These are phyloP conservation scores for Salvator merianae DNA, from an alignment of 2,113 vertebrate species.

Conservation along the genomic window DNA sequence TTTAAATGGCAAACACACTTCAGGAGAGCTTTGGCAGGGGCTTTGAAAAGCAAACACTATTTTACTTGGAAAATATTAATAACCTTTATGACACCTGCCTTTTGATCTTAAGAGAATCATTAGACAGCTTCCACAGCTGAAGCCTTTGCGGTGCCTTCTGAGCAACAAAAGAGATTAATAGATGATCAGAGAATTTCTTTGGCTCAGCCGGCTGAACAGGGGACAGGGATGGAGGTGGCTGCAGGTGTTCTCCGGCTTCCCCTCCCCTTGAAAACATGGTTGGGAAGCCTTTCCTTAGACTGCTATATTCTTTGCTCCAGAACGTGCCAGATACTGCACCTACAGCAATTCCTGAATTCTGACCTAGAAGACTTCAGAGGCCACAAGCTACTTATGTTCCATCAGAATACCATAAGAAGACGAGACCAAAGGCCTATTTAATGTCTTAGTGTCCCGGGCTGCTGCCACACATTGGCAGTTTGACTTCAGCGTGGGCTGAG, in stretches of 20 bases:
- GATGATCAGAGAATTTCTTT: conserved; percentile 28
- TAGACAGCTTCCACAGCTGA: conserved; percentile 18
- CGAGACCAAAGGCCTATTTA: background rate
- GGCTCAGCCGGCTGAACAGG: background rate
- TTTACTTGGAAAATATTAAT: conserved; percentile 54
- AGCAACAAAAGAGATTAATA: conserved; percentile 40
- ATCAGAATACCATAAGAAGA: background rate
- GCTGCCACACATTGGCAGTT: too few species aligned
- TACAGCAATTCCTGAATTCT: background rate
- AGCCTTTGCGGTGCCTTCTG: conserved; percentile 6
- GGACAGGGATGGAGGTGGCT: background rate
- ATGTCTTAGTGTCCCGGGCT: too few species aligned
- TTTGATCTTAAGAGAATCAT: conserved; percentile 59
- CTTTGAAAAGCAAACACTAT: conserved; percentile 62
- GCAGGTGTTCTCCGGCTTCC: background rate
- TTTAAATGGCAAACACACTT: conserved; percentile 36
- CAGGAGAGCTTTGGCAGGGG: conserved; percentile 51
- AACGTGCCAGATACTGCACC: background rate
- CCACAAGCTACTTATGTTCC: background rate
- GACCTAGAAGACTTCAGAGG: background rate
- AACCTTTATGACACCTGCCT: conserved; percentile 59
- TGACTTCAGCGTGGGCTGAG: too few species aligned
- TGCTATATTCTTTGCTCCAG: background rate
- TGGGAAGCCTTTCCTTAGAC: background rate
- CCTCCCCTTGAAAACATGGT: background rate